Evolutionary conservation across 2,797 vertebrate genomes (phyloP).

Genomic region (Galagoides demidoff): DNA sequence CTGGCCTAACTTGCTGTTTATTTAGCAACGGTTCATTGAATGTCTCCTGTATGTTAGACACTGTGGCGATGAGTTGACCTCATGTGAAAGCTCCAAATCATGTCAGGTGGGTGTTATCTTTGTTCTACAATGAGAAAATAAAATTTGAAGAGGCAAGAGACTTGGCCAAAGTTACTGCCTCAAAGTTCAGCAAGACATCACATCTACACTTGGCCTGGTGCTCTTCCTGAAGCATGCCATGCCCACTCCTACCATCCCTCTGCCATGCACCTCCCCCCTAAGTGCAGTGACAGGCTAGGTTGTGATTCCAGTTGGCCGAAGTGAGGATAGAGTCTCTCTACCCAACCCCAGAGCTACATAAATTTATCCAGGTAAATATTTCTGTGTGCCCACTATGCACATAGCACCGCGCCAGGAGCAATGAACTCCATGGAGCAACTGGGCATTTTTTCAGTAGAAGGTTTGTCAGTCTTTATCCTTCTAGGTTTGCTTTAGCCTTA

Average conservation of each 20-base stretch:
- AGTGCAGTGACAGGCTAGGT: fast-evolving
- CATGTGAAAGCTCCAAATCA: fast-evolving
- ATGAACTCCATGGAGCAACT: fast-evolving
- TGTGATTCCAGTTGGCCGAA: background rate
- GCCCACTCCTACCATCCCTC: background rate
- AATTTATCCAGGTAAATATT: background rate
- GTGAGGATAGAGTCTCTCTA: background rate
- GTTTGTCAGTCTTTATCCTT: background rate
- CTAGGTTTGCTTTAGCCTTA: background rate
- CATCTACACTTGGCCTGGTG: fast-evolving
- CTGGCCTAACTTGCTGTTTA: background rate
- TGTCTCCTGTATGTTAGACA: fast-evolving
- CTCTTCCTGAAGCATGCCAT: background rate
- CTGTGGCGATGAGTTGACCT: background rate
- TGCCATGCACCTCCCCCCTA: no score
- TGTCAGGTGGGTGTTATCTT: fast-evolving
- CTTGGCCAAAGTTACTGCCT: no score
- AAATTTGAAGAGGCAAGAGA: no score
- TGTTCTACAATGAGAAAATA: background rate
- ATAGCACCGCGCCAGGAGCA: fast-evolving
- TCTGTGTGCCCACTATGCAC: fast-evolving
- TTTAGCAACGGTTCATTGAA: background rate
- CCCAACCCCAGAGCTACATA: background rate
- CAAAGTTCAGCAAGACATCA: no score
- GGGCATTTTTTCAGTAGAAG: background rate